phyloP scores from a whole-genome alignment of 2,888 invertebrate species.

The Synanthedon tipuliformis region DNA sequence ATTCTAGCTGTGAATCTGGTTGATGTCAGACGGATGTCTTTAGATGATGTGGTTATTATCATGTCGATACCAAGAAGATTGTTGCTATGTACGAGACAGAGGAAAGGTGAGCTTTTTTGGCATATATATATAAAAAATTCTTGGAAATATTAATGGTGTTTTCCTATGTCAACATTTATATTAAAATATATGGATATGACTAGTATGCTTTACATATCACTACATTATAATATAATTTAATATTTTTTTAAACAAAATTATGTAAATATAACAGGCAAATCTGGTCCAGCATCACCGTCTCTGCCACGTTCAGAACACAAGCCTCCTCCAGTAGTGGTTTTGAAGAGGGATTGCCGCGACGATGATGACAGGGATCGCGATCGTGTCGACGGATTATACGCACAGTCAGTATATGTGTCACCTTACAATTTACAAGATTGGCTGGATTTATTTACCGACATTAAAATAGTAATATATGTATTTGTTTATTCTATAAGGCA shows the following conservation, averaged over 20 bases:
- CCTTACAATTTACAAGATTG: neutral
- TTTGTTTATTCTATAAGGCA: slow-evolving; percentile 30
- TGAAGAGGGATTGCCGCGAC: slow-evolving; percentile 87
- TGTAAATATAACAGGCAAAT: slow-evolving; percentile 41
- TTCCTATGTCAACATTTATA: no score
- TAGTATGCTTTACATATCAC: no score
- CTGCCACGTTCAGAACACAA: slow-evolving; percentile 80
- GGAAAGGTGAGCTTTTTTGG: slow-evolving; percentile 67
- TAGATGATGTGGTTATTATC: slow-evolving; percentile 99
- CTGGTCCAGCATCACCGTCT: slow-evolving; percentile 68
- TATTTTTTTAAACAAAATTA: neutral
- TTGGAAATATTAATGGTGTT: no score
- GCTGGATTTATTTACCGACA: neutral
- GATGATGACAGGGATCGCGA: slow-evolving; percentile 77
- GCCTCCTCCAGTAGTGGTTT: slow-evolving; percentile 91
- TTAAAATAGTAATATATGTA: neutral
- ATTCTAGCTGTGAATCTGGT: slow-evolving; percentile 98
- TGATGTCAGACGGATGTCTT: slow-evolving; percentile 96
- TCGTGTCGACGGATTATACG: slow-evolving; percentile 56
- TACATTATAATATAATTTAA: neutral
- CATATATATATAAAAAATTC: no score
- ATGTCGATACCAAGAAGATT: slow-evolving; percentile 98
- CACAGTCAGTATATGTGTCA: slow-evolving; percentile 35
- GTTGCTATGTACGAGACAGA: slow-evolving; percentile 91
- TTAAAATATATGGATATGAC: no score